Conservation (phyloP, 2,113 vertebrate species). For the Elachura formosa region DNA sequence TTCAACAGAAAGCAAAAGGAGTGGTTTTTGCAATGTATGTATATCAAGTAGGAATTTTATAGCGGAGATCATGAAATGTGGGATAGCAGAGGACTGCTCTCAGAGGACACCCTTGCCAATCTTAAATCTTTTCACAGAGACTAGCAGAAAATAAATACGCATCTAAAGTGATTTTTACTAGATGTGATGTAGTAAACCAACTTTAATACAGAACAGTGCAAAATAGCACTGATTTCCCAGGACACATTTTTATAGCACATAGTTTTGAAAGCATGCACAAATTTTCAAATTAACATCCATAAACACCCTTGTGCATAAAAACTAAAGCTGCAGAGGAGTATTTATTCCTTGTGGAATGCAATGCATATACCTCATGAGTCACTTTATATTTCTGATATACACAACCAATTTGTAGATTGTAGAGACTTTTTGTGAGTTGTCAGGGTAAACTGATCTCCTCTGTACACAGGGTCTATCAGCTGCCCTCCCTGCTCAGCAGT, state of each 20-base stretch:
- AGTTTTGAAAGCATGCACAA: neutral
- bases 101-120: neutral
- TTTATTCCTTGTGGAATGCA: neutral
- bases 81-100: neutral
- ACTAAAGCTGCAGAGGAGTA: neutral
- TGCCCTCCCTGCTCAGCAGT: neutral
- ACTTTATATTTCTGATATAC: neutral
- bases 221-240: neutral
- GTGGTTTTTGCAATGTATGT: neutral
- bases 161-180: neutral
- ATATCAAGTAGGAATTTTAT: neutral
- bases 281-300: conserved; percentile 25
- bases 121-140: neutral
- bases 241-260: neutral
- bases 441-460: neutral
- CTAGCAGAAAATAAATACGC: neutral
- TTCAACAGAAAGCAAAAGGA: neutral
- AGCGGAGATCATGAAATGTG: neutral
- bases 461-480: neutral
- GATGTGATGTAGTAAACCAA: neutral
- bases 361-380: neutral
- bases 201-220: neutral
- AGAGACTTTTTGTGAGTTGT: neutral
- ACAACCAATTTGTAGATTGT: rapidly evolving
- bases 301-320: neutral